Conservation (phyloP, 2,888 invertebrate species). For the Danaus chrysippus region DNA sequence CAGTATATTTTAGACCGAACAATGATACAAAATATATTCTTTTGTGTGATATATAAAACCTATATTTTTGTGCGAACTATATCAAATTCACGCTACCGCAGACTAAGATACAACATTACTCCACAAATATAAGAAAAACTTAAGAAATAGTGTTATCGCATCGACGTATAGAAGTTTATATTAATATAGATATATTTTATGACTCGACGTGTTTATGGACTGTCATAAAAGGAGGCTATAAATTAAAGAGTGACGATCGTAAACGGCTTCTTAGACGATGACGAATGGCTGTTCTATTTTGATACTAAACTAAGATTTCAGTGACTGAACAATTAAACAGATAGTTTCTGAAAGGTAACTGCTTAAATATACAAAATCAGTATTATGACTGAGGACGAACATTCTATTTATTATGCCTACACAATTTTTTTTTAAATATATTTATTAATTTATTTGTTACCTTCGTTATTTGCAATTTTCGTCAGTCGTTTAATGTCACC, state of each 20-base stretch:
- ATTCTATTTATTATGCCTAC: too few relatives aligned
- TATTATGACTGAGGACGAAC: too few relatives aligned
- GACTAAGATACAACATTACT: background rate
- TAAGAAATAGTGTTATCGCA: background rate
- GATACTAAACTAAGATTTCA: background rate
- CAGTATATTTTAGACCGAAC: background rate
- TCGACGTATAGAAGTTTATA: background rate
- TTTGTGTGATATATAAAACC: too few relatives aligned
- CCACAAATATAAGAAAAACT: background rate
- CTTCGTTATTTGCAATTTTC: too few relatives aligned
- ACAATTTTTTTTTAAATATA: too few relatives aligned
- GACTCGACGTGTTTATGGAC: constrained; percentile 11
- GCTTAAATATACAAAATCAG: too few relatives aligned
- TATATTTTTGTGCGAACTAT: too few relatives aligned
- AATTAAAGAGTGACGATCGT: constrained; percentile 27
- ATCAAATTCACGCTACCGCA: too few relatives aligned
- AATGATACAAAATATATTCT: too few relatives aligned
- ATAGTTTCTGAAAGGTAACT: too few relatives aligned
- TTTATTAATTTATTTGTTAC: too few relatives aligned
- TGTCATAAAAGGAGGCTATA: constrained; percentile 19
- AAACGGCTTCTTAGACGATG: constrained; percentile 24
- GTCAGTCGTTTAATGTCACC: too few relatives aligned
- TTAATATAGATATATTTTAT: constrained; percentile 12
- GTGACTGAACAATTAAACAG: background rate
- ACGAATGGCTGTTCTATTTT: constrained; percentile 19